A percentile compares a stretch with the other conserved stretches of the same genome.
These are phyloP conservation scores for Astyanax mexicanus DNA, from an alignment of 2,797 vertebrate species.

Conservation along the genomic window DNA sequence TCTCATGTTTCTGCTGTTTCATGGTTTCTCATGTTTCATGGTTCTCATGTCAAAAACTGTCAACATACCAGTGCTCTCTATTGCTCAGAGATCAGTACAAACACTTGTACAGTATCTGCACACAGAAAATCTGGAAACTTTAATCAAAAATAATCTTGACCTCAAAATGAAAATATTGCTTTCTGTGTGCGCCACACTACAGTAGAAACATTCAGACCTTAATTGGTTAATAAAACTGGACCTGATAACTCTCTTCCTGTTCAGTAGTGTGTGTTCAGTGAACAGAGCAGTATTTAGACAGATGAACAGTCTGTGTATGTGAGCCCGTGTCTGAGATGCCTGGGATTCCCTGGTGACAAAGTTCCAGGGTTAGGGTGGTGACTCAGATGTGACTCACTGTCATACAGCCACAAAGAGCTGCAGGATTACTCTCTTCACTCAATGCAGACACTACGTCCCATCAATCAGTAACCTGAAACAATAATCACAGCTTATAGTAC, in stretches of 20 bases:
- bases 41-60: too few relatives aligned
- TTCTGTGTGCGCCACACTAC: background rate
- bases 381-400: constrained; percentile 57
- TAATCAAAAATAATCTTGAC: background rate
- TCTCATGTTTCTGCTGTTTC: too few relatives aligned
- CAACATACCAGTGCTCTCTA: too few relatives aligned
- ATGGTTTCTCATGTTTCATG: too few relatives aligned
- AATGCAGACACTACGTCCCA: constrained; percentile 12
- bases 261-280: background rate
- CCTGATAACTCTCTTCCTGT: background rate
- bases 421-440: constrained; percentile 35
- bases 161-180: too few relatives aligned
- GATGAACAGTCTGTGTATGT: constrained; percentile 9
- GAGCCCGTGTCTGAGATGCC: constrained; percentile 48
- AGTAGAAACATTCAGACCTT: background rate
- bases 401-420: constrained; percentile 40
- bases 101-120: too few relatives aligned
- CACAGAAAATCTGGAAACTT: too few relatives aligned
- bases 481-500: background rate
- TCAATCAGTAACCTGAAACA: background rate
- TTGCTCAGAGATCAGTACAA: too few relatives aligned
- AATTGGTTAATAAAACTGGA: background rate
- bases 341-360: constrained; percentile 56
- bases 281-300: background rate
- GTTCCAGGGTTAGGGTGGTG: constrained; percentile 54